Base-by-base conservation (phyloP, 2,888 invertebrate species). In the Dicycla oo region DNA sequence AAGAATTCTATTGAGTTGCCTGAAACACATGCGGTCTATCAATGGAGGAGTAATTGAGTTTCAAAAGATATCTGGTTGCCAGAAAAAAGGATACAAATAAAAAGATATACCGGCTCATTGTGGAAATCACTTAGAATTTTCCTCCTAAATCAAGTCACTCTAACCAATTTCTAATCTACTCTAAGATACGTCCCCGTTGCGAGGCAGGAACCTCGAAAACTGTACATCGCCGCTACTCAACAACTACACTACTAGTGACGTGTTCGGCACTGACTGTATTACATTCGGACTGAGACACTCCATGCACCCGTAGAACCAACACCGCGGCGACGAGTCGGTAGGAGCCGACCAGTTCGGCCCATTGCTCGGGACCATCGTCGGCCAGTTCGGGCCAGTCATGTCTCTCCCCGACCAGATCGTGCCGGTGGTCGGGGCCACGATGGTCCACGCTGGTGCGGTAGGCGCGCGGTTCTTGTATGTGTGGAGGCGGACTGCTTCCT, bases 221-320 rank as follows among this genome's bases (percentile, higher is more conserved):
- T 62, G 10, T 30, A n/a, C 8, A n/a, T n/a, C 15, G 10, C 38
- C 11, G 8, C 47, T 69, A 45, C 51, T 20, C 49, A 64, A 40
- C 45, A 68, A 62, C 53, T 58, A 53, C 54, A 53, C 54, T 68
- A 80, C 77, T 57, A 70, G 68, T 60, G 75, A 70, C 60, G 78
- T 82, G 66, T 71, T 71, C 79, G 81, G 79, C 90, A 93, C 93
- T 93, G 90, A 93, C 93, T 86, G 88, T 85, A 88, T 90, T 88
- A 90, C 91, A 90, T 91, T 90, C 87, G 84, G 83, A 78, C 77
- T 88, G 40, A 86, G 82, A 75, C 88, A 89, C 38, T 85, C 84
- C 68, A 88, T 69, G 81, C 90, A 88, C 47, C 86, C 83, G 78
- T 86, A 83, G 66, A 86, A 60, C 87, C 89, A 87, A 73, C 83